These are phyloP conservation scores for Physeter macrocephalus DNA, from an alignment of 2,113 vertebrate genomes.

Conservation along the genomic window DNA sequence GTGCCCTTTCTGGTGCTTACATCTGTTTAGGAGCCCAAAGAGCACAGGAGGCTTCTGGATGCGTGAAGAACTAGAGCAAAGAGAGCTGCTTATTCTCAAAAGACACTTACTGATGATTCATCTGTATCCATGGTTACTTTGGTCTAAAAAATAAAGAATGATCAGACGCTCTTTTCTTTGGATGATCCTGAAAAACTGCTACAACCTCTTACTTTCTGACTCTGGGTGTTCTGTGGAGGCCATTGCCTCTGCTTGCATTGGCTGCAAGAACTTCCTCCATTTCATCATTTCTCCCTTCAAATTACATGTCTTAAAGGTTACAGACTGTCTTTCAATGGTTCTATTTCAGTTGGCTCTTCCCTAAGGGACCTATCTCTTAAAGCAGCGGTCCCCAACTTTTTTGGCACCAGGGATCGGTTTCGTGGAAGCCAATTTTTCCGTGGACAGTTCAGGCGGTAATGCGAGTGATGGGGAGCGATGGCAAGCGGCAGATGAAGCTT, in stretches of 20 bases:
- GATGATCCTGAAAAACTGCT: not conserved
- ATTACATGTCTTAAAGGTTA: not conserved
- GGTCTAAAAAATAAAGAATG: not conserved
- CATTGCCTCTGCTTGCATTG: not conserved
- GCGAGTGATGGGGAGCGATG: fast-evolving
- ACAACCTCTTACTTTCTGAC: not conserved
- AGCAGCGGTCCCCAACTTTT: not conserved
- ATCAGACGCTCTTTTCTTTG: not conserved
- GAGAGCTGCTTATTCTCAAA: not conserved
- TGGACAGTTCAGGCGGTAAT: too few species aligned
- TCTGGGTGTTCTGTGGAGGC: not conserved
- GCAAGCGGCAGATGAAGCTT: too few species aligned
- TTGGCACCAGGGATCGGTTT: too few species aligned
- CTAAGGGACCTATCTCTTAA: not conserved
- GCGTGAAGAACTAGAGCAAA: not conserved
- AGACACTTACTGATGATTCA: not conserved
- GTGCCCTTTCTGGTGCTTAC: not conserved
- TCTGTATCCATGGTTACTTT: not conserved
- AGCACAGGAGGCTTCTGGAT: too few species aligned
- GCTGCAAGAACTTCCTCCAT: not conserved
- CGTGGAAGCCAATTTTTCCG: too few species aligned
- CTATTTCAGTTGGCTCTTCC: not conserved
- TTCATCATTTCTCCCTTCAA: not conserved
- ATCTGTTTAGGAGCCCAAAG: not conserved
- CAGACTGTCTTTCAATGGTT: not conserved